Evolutionary conservation across 2,797 vertebrate genomes (phyloP), one percentile per base, ranked within the genome.

Genomic region (Pelobates cultripes): DNA sequence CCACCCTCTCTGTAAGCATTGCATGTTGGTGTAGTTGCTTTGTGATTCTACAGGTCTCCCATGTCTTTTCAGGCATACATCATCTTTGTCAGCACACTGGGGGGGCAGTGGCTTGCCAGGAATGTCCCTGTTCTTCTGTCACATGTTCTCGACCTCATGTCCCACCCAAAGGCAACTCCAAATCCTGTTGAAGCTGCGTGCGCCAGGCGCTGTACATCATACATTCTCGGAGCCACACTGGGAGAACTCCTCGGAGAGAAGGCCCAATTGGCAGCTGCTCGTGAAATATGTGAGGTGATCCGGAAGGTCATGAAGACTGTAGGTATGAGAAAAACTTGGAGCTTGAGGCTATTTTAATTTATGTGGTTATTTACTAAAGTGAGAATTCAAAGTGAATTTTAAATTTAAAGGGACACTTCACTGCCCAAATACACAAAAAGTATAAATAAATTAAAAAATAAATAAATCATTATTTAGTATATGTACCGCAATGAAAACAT

Each of bases 191-290:
- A 97, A 40, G 94, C 94, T 1, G 81, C 92, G 14, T 89, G 92
- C 83, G 92, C 91, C 64, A 94, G 94, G 9, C 89, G 92, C 79
- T 98, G 97, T 69, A 87, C 97, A 82, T 96, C 96, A 1, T 97
- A 97, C 89, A 92, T 97, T 82, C 94, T 99, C 83, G 93, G 96
- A 88, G 93, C 94, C 86, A 93, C 94, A 12, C 73, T 97, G 82
- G 94, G 96, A 82, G 90, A 93, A 43, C 93, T 98, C 86, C 94
- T 98, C 63, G 96, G 97, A 70, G 97, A 97, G 89, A 98, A 97
- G 89, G 96, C 97, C 85, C 97, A 97, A 88, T 94, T 94, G 88
- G 94, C 94, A 87, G 96, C 96, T 53, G 95, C 95, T 86, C 95
- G 93, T 77, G 95, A 96, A 83, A 93, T 99, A 83, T 96, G 95